Conservation (phyloP, 2,113 vertebrate species). For the Nansenia antarctica region DNA sequence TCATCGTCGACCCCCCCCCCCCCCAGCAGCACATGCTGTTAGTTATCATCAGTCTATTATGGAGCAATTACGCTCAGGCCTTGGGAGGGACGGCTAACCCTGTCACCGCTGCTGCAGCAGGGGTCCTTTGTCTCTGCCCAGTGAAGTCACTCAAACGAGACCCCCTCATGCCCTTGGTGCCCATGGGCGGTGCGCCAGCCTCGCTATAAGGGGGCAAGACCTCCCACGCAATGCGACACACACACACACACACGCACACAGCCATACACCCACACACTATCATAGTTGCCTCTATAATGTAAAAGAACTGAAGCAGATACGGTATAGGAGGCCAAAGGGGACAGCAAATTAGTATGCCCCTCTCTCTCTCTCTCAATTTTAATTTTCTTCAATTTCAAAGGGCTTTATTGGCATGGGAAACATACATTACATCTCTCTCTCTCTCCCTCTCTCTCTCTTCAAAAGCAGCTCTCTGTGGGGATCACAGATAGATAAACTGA, state of each 20-base stretch:
- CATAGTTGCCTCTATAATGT: neutral
- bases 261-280: neutral
- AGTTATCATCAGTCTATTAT: neutral
- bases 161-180: neutral
- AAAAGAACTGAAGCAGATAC: neutral
- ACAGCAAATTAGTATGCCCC: neutral
- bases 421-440: too few relatives aligned
- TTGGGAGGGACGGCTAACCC: neutral
- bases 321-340: neutral
- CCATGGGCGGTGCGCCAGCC: too few relatives aligned
- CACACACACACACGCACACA: neutral
- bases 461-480: neutral
- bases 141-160: neutral
- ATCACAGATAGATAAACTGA: neutral
- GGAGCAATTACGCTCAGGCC: neutral
- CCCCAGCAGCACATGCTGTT: neutral
- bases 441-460: too few relatives aligned
- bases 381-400: neutral
- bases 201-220: neutral
- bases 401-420: too few relatives aligned
- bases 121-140: neutral
- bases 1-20: neutral
- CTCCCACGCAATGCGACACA: neutral
- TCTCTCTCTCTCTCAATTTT: neutral
- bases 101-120: neutral